Base-by-base conservation (phyloP, 2,113 vertebrate genomes). In the Chaetodon auriga region DNA sequence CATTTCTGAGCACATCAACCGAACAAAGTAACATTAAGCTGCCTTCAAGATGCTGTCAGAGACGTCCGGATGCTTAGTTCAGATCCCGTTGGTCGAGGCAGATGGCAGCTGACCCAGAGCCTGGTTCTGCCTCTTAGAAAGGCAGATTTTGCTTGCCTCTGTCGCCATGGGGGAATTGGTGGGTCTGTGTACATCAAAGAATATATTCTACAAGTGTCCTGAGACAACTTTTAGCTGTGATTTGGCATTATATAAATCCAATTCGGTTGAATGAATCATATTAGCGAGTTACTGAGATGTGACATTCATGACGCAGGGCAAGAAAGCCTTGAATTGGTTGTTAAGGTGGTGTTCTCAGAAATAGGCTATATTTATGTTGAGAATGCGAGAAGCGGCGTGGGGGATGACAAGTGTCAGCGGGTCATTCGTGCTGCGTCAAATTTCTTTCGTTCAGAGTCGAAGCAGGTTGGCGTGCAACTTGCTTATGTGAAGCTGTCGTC, bases 401-500 rank as follows among this genome's bases (percentile, higher is more conserved):
- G n/a, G 49, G 12, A 43, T 58, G 23, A 19, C 11, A 46, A 66
- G 62, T n/a, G 14, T 55, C 30, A 0, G 3, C 51, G 5, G 9
- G 13, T 23, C 9, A 18, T 25, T 38, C 43, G n/a, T 19, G 8
- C 2, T 23, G 51, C 4, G 1, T 53, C 7, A 9, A 0, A 23
- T 36, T n/a, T 23, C 23, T 41, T 58, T 13, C 48, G 23, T 12
- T 58, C 3, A 7, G 16, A 46, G 3, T 25, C 43, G 6, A 15
- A 0, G 72, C n/a, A 23, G 36, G 53, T 62, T 49, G 25, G 35
- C 6, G 14, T n/a, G 49, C 5, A 12, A 1, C 12, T 23, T 75
- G 18, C 18, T 45, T 15, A 38, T 49, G 72, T 35, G 0, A 14
- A 71, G 60, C 78, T 84, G 74, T 78, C 84, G 68, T 58, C 55